Conservation (phyloP, 2,888 invertebrate genomes). For the Drosophila algonquin region DNA sequence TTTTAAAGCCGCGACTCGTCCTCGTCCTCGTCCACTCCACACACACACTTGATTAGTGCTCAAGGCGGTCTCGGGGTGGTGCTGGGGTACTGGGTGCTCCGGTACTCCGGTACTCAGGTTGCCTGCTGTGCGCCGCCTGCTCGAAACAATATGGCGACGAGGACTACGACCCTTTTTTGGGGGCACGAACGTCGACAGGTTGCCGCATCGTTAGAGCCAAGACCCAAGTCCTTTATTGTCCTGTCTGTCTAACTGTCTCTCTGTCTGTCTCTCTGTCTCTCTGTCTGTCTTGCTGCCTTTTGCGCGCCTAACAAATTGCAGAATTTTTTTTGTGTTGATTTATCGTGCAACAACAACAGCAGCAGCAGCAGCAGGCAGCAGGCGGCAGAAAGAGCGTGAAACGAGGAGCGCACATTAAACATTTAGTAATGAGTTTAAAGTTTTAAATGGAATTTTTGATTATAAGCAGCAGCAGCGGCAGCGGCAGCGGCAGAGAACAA, state of each 20-base stretch:
- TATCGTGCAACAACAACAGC: conserved; percentile 59
- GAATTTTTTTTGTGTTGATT: conserved; percentile 64
- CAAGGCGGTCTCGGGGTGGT: conserved; percentile 14
- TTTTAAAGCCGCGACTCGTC: conserved; percentile 24
- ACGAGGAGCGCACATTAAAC: conserved; percentile 72
- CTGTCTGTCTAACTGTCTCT: conserved; percentile 29
- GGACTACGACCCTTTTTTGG: conserved; percentile 74
- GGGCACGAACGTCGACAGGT: conserved; percentile 71
- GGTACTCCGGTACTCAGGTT: conserved; percentile 30
- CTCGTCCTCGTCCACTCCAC: conserved; percentile 3
- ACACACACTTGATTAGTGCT: conserved; percentile 68
- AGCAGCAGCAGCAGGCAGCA: conserved; percentile 25
- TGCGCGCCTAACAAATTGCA: conserved; percentile 73
- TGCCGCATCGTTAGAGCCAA: conserved; percentile 69
- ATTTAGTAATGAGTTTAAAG: conserved; percentile 79
- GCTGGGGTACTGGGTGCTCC: conserved; percentile 11
- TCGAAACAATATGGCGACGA: conserved; percentile 68
- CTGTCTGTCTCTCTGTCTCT: conserved; percentile 16
- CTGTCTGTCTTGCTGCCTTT: conserved; percentile 27
- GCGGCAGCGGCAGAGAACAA: background rate
- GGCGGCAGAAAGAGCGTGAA: conserved; percentile 26
- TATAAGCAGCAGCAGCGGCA: conserved; percentile 28
- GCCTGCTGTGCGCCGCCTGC: conserved; percentile 69
- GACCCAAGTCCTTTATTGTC: conserved; percentile 45
- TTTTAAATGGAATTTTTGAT: conserved; percentile 78